A percentile compares a stretch with the other conserved stretches of the same genome.
Conservation (phyloP, 2,113 vertebrate species). For the Paracanthobrama guichenoti region DNA sequence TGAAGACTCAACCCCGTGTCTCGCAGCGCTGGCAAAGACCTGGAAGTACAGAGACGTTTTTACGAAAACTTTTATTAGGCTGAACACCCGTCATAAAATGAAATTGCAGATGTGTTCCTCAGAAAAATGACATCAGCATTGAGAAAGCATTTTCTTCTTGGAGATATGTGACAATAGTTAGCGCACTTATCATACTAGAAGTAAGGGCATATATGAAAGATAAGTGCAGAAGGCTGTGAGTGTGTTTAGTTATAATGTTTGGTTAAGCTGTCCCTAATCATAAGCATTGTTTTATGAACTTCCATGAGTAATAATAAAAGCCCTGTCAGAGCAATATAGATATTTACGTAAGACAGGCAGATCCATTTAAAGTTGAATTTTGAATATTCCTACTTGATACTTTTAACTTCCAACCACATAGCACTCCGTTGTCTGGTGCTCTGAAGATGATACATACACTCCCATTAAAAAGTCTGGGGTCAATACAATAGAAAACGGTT, state of each 20-base stretch:
- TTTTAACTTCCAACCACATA: not conserved
- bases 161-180: not conserved
- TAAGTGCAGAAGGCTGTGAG: not conserved
- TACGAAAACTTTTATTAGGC: conserved; percentile 65
- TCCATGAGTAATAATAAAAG: conserved; percentile 17
- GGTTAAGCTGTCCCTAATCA: conserved; percentile 23
- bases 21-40: not conserved
- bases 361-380: not conserved
- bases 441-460: not conserved
- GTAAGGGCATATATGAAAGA: not conserved
- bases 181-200: not conserved
- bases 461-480: no score
- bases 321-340: not conserved
- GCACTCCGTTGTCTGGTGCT: not conserved
- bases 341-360: conserved; percentile 10
- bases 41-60: conserved; percentile 10
- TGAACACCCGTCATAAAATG: conserved; percentile 59
- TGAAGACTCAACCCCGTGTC: conserved; percentile 29
- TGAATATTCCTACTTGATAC: not conserved
- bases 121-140: conserved; percentile 15
- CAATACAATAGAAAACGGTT: no score
- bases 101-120: conserved; percentile 15
- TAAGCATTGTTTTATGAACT: conserved; percentile 28
- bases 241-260: conserved; percentile 13
- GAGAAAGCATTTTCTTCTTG: conserved; percentile 24